Evolutionary conservation across 2,113 vertebrate species (phyloP).

Genomic region (Zosterops lateralis): DNA sequence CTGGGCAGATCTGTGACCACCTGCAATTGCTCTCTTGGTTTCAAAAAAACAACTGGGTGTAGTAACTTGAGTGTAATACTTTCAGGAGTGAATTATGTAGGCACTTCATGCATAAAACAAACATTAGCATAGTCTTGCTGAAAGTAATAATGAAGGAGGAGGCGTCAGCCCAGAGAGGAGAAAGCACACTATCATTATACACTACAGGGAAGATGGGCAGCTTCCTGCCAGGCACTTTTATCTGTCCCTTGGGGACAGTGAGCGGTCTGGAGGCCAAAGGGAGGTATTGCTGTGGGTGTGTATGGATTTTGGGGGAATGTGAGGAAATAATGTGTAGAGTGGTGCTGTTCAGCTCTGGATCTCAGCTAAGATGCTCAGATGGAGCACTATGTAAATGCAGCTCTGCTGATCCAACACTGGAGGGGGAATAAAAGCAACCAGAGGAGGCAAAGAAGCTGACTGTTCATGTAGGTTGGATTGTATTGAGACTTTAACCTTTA

Average conservation of each 20-base stretch:
- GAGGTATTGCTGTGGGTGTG: neutral
- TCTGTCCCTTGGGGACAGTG: neutral
- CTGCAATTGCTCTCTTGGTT: neutral
- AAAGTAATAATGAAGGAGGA: neutral
- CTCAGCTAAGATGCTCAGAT: neutral
- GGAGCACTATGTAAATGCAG: neutral
- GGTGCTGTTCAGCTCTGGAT: neutral
- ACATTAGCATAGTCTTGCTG: neutral
- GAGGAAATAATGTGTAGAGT: neutral
- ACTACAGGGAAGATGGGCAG: neutral
- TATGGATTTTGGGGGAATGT: neutral
- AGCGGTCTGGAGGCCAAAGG: neutral
- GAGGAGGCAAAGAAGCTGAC: neutral
- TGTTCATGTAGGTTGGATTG: rapidly evolving
- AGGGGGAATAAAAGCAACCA: neutral
- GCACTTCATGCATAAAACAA: neutral
- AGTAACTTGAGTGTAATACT: neutral
- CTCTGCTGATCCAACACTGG: neutral
- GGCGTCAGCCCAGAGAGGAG: neutral
- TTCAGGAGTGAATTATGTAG: neutral
- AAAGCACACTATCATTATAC: neutral
- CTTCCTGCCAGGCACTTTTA: neutral
- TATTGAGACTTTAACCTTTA: neutral
- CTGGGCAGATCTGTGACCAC: neutral
- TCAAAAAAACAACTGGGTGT: neutral